phyloP scores from a whole-genome alignment of 2,888 invertebrate species.

The Melanophora roralis region DNA sequence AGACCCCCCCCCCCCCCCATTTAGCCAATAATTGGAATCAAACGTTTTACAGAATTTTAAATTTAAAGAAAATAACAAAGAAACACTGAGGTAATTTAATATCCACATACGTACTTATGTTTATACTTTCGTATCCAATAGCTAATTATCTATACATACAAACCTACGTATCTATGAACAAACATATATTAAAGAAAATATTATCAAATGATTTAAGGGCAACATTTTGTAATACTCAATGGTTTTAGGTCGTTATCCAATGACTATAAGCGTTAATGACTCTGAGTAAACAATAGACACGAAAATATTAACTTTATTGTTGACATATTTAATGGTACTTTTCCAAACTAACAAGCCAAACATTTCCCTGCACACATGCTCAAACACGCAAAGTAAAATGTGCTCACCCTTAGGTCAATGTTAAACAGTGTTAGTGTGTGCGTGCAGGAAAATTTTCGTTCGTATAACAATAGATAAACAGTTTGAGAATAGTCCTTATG shows the following conservation, averaged over 20 bases:
- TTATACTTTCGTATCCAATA: too few species aligned
- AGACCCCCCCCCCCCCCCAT: too few species aligned
- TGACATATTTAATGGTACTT: slow-evolving; percentile 46
- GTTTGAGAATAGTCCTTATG: slow-evolving; percentile 17
- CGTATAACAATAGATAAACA: slow-evolving; percentile 27
- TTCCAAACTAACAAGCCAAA: slow-evolving; percentile 18
- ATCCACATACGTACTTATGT: too few species aligned
- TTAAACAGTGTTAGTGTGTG: neutral
- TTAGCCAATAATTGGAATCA: too few species aligned
- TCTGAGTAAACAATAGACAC: slow-evolving; percentile 40
- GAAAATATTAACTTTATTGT: slow-evolving; percentile 34
- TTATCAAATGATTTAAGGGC: slow-evolving; percentile 36
- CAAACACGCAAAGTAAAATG: neutral
- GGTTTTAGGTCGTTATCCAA: neutral
- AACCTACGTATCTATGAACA: neutral
- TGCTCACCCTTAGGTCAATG: neutral
- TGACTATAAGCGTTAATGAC: slow-evolving; percentile 35
- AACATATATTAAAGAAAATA: neutral
- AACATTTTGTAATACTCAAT: slow-evolving; percentile 2
- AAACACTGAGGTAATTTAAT: too few species aligned
- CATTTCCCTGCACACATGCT: neutral
- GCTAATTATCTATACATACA: too few species aligned
- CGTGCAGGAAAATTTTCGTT: neutral
- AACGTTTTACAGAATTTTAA: too few species aligned
- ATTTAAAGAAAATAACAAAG: too few species aligned